Base-by-base conservation (phyloP, 2,113 vertebrate species). In the Raja brachyura region DNA sequence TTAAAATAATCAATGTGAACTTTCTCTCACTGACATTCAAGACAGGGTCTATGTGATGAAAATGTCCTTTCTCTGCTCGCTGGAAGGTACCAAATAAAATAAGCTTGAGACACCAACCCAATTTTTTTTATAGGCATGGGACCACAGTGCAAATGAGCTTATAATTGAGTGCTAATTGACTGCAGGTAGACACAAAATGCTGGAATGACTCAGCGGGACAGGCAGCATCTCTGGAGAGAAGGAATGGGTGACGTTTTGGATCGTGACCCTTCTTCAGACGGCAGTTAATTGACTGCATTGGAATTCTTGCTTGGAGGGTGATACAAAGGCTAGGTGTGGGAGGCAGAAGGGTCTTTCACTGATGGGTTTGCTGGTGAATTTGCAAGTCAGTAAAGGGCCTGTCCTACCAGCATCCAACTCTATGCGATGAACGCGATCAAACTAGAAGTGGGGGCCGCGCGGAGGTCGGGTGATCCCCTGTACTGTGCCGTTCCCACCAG, bases 141-240 rank as follows among this genome's bases (percentile, higher is more conserved):
- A 59, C 83, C 56, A 86, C 54, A 86, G 25, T 31, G 13, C 59
- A 86, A 86, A 86, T 86, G 54, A 61, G 83, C 61, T 61, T 61
- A 28, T 86, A 86, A 86, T 86, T 86, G 22, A 86, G 83, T 56
- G 28, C 28, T 81, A 81, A 81, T 81, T 81, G 39, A 54, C 78
- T 86, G 25, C 83, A 31, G 39, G 0, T 0, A 48, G 39, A 48
- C 39, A 48, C 39, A 48, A 48, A 48, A 48, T 1, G 39, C 39
- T 48, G 39, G 39, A 48, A 3, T 48, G 3, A 48, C 39, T 48
- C 39, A 48, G 39, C 39, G 39, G 39, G 39, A 48, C 39, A 48
- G 39, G 39, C 39, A 48, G 39, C 39, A 48, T 48, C 39, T 48
- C 39, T 48, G 39, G 39, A 48, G 39, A 48, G 39, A 48, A 48